Base-by-base conservation (phyloP, 2,797 vertebrate genomes). In the Linurgus olivaceus region DNA sequence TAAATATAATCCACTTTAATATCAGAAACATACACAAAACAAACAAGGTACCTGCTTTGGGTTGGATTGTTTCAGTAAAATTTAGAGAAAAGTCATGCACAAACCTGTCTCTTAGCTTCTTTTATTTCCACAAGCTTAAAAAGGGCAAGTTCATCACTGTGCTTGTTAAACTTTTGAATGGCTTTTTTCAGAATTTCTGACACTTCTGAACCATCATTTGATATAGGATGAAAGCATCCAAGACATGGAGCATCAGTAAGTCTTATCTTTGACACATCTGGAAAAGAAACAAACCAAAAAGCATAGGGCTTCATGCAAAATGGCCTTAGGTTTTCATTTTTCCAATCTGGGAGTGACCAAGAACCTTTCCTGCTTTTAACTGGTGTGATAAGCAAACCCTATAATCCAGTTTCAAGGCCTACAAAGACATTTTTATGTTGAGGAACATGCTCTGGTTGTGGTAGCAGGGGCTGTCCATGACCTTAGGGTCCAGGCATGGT, bases 181-280 rank as follows among this genome's bases (percentile, higher is more conserved):
- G 97, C 96, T 25, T 95, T 78, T 13, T 68, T 59, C 47, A 99
- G 58, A 40, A 99, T 94, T 42, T 96, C 96, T 62, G 87, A 96
- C 23, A 99, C 85, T 23, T 98, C 98, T 4, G 97, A 95, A 11
- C 81, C 97, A 2, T 97, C n/a, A 7, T 48, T 61, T 4, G 97
- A 13, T 25, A 99, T 97, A 3, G 70, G 79, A 26, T 95, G 42
- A 11, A 97, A 97, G 75, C 99, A 99, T 51, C 99, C 99, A 63
- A 98, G 11, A 89, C 99, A 99, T 1, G 7, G 0, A 7, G 50
- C 97, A 8, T 20, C 33, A 24, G 71, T 59, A 21, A 86, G 20
- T 24, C 12, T 3, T 31, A 98, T 17, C 17, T 66, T 58, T 9
- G 95, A 73, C 2, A 59, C 63, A 6, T 92, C 98, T 99, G 97